Evolutionary conservation across 1,140 invertebrate species (phyloP).

Genomic region (Grapholita molesta): DNA sequence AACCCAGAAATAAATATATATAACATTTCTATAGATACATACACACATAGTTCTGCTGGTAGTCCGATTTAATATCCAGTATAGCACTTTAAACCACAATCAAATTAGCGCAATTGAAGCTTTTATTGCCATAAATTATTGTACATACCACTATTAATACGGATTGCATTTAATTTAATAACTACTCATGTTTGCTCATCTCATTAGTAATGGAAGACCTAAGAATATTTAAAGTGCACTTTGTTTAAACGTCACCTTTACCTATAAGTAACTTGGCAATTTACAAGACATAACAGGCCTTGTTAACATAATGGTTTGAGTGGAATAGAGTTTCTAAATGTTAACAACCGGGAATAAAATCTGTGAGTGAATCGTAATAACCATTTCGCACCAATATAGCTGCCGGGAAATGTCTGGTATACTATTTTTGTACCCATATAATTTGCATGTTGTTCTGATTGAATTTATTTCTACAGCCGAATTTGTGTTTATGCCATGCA

Average conservation of each 20-base stretch:
- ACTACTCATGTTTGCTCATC: not conserved
- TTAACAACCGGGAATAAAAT: not conserved
- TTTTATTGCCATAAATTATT: not conserved
- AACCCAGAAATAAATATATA: no score
- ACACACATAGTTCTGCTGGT: no score
- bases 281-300: no score
- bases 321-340: not conserved
- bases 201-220: not conserved
- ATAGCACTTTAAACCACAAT: not conserved
- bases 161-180: not conserved
- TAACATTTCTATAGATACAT: no score
- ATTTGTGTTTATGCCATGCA: not conserved
- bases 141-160: not conserved
- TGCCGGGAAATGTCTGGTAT: not conserved
- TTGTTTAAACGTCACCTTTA: no score
- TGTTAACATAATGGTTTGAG: not conserved
- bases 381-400: not conserved
- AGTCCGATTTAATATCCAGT: not conserved
- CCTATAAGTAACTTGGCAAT: no score
- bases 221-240: not conserved
- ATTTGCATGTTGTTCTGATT: slow-evolving; percentile 1
- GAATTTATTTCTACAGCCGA: not conserved
- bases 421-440: not conserved
- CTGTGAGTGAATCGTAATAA: not conserved
- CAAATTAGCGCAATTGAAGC: not conserved